Evolutionary conservation across 2,113 vertebrate genomes (phyloP).

Genomic region (Notiomystis cincta): DNA sequence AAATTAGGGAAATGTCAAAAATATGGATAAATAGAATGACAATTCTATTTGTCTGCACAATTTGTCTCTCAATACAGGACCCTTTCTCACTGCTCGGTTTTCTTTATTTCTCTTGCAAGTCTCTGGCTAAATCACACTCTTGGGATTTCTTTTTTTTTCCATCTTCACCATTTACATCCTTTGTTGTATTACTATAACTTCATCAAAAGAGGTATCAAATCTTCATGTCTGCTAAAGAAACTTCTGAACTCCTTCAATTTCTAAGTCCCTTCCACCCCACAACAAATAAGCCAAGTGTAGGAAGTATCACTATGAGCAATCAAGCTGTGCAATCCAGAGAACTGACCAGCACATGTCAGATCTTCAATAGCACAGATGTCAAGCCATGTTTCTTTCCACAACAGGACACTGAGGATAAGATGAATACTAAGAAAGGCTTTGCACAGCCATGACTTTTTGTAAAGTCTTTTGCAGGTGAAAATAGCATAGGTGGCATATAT

Average conservation of each 20-base stretch:
- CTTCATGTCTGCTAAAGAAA: not conserved
- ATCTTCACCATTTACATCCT: not conserved
- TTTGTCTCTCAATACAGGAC: not conserved
- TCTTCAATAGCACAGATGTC: not conserved
- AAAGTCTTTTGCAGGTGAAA: not conserved
- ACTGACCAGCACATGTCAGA: not conserved
- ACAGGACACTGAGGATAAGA: not conserved
- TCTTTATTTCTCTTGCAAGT: not conserved
- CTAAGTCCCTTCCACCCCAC: not conserved
- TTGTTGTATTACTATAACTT: not conserved
- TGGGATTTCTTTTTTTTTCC: not conserved
- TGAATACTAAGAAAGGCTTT: not conserved
- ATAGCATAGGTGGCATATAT: not conserved
- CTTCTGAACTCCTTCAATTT: not conserved
- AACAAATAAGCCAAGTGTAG: not conserved
- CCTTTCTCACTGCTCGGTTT: not conserved
- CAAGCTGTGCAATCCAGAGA: not conserved
- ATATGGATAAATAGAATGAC: rapidly evolving
- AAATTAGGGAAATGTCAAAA: not conserved
- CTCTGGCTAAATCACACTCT: not conserved
- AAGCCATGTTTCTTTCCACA: not conserved
- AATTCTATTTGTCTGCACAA: not conserved
- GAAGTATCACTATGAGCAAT: not conserved
- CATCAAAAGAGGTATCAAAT: not conserved
- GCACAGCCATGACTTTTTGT: not conserved